Evolutionary conservation across 2,888 invertebrate genomes (phyloP), one percentile per base, ranked within the genome.

Genomic region (Acheta domesticus): DNA sequence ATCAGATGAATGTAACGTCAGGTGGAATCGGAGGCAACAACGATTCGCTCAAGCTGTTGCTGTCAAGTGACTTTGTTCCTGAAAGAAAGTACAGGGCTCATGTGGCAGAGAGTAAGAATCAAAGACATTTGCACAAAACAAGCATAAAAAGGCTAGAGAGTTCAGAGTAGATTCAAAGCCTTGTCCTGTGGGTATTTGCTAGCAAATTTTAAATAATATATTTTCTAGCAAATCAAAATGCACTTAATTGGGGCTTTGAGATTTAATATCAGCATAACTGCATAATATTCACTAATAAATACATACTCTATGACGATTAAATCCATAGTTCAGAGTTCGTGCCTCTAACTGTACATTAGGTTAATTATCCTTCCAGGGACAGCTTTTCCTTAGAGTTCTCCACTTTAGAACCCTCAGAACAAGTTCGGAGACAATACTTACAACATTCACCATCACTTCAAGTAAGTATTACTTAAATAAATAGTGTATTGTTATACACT

Each of bases 381-480:
- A 4, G 62, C 14, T 36, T 62, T n/a, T 62, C 62, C n/a, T 14
- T 62, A n/a, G 62, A 62, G 62, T 16, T 62, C 62, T 62, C 16
- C 62, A n/a, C 1, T 62, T 19, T n/a, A 62, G 16, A 62, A 62
- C 62, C 62, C 62, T 62, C 62, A 62, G 62, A 62, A 62, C 62
- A 62, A 62, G 62, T 62, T n/a, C 62, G n/a, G 62, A 19, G 62
- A 62, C n/a, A 62, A 16, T 62, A 62, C 62, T 62, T 62, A 62
- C 62, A 62, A 62, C 11, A 19, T 62, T 62, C 62, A 62, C 62
- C 62, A 62, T 62, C 62, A 62, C 62, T 62, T 62, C 62, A n/a
- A 62, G 62, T 62, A 62, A 62, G 62, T 62, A 62, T 62, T 62
- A 62, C n/a, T 62, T 62, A 62, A 62, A 62, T n/a, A 62, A 62